phyloP scores from a whole-genome alignment of 2,888 invertebrate species.

The Miltochrista miniata region DNA sequence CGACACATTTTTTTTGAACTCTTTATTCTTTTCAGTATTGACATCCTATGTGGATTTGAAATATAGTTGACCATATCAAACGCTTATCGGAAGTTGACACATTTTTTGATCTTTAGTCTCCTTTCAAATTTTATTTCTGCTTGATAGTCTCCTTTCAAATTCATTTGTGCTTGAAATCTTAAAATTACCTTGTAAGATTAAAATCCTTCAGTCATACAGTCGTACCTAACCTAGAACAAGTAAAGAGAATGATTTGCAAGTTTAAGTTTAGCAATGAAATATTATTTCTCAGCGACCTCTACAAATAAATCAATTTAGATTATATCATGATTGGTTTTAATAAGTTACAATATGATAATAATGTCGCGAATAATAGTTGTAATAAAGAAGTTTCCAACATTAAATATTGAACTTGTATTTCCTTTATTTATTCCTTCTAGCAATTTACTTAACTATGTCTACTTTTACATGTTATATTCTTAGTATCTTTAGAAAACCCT shows the following conservation, averaged over 20 bases:
- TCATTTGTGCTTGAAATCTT: constrained; percentile 1
- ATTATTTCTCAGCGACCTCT: constrained; percentile 23
- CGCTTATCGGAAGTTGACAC: no score
- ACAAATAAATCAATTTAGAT: constrained; percentile 34
- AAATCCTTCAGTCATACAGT: no score
- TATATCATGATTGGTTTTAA: constrained; percentile 34
- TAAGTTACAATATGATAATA: constrained; percentile 12
- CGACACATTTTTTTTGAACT: no score
- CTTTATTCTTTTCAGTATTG: no score
- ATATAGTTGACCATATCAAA: no score
- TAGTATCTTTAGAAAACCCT: background rate
- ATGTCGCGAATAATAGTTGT: constrained; percentile 7
- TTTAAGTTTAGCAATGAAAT: constrained; percentile 28
- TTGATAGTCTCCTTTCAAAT: background rate
- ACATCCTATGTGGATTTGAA: no score
- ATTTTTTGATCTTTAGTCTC: no score
- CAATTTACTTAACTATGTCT: background rate
- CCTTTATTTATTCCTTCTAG: no score
- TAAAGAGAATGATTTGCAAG: constrained; percentile 22
- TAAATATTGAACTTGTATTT: background rate
- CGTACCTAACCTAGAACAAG: constrained; percentile 14
- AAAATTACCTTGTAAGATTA: background rate
- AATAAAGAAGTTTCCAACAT: background rate
- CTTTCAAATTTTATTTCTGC: no score
- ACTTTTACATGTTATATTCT: constrained; percentile 7